Evolutionary conservation across 2,113 vertebrate genomes (phyloP).

Genomic region (Cyphomyrus discorhynchus): DNA sequence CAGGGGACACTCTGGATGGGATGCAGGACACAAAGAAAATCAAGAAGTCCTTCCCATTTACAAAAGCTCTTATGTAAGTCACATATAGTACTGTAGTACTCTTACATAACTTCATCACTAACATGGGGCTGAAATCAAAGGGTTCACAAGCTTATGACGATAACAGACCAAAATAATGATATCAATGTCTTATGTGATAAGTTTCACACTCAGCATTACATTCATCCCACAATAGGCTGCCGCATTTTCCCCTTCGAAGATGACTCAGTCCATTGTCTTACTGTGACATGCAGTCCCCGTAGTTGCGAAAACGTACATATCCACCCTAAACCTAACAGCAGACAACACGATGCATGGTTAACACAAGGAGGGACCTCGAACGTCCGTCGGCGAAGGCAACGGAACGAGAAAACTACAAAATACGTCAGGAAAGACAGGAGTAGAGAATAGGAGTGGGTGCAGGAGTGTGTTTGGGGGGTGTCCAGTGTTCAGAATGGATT

Average conservation of each 20-base stretch:
- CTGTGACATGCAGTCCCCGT: no score
- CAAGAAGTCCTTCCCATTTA: neutral
- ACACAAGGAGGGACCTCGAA: neutral
- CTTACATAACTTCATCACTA: neutral
- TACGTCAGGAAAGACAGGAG: neutral
- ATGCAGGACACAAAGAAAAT: neutral
- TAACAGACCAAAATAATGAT: neutral
- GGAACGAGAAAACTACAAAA: neutral
- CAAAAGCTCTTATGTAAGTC: neutral
- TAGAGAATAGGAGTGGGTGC: neutral
- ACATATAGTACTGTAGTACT: neutral
- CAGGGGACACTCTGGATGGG: neutral
- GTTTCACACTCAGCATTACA: constrained; percentile 63
- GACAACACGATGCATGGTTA: neutral
- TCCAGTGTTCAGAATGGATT: neutral
- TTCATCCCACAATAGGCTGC: constrained; percentile 36
- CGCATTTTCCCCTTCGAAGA: no score
- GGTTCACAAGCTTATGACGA: neutral
- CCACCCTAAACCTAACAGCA: neutral
- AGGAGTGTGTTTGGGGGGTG: neutral
- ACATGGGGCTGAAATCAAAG: neutral
- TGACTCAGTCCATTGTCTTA: neutral
- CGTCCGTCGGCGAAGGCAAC: neutral
- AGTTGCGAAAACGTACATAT: neutral
- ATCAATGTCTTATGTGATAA: neutral